Evolutionary conservation across 1,140 invertebrate genomes (phyloP), one percentile per base, ranked within the genome.

Genomic region (Homalodisca vitripennis): DNA sequence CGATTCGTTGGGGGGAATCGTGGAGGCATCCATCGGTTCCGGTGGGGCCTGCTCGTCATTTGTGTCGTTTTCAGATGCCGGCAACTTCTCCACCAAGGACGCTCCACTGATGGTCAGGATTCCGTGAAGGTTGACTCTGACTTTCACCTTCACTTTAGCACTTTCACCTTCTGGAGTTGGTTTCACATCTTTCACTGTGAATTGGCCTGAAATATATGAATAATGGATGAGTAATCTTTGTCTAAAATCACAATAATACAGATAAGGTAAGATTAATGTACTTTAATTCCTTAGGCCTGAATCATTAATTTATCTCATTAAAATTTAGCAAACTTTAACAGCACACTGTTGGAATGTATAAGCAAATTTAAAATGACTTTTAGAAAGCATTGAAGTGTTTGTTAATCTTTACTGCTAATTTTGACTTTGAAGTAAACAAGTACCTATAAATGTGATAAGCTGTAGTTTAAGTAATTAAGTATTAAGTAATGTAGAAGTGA

Each of bases 71-170:
- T 80, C 79, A 80, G 78, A 77, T 82, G 73, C 79, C 83, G 72
- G 78, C 76, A 86, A 87, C 81, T 92, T 94, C 78, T 98, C 95
- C 27, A 92, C 85, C 69, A 98, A 80, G 0, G 89, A 88, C 1
- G 97, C 97, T 69, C 88, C 92, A 1, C 88, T 87, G 2, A 99
- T 86, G 3, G 86, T 88, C 74, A 99, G 89, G 57, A 98, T 90
- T 17, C 98, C 98, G 80, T 99, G 92, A 17, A 92, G 82, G 81
- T 98, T 98, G 22, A 99, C 84, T 71, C 95, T 85, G 3, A 96
- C 93, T 83, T 98, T 99, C 0, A 99, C 89, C 80, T 98, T 98
- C 0, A 99, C 90, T 81, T 98, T 98, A 57, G 94, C 89, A 29
- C 88, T 88, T 75, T 95, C 93, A 3, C 94, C 95, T 73, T 94